A percentile compares a stretch with the other conserved stretches of the same genome.
Evolutionary conservation across 2,113 vertebrate genomes (phyloP).

Genomic region (Oreochromis aureus): DNA sequence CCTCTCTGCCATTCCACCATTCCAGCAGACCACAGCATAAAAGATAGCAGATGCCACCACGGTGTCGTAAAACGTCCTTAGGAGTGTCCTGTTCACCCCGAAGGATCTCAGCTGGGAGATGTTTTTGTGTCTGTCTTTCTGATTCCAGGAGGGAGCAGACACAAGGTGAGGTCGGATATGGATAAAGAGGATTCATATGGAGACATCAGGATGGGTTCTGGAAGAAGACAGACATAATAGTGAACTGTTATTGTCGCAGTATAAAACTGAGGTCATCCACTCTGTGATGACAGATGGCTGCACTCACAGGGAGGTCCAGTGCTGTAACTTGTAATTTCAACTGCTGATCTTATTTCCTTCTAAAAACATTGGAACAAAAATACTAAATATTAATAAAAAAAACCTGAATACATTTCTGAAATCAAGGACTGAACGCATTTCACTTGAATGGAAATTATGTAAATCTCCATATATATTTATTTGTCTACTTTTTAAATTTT

Average conservation of each 20-base stretch:
- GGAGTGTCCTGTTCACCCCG: too few relatives aligned
- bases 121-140: neutral
- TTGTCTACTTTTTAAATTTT: too few relatives aligned
- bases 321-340: neutral
- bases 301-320: neutral
- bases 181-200: neutral
- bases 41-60: too few relatives aligned
- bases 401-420: neutral
- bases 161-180: too few relatives aligned
- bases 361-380: neutral
- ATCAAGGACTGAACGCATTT: neutral
- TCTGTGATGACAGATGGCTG: neutral
- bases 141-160: neutral
- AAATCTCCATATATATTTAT: neutral
- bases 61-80: neutral
- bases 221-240: neutral
- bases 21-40: too few relatives aligned
- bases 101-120: too few relatives aligned
- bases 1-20: too few relatives aligned
- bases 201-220: neutral
- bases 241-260: neutral
- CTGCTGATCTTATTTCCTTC: neutral
- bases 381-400: neutral
- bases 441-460: neutral
- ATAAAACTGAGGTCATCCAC: neutral